Conservation (phyloP, 1,140 invertebrate species). For the Rhopalosiphum maidis region DNA sequence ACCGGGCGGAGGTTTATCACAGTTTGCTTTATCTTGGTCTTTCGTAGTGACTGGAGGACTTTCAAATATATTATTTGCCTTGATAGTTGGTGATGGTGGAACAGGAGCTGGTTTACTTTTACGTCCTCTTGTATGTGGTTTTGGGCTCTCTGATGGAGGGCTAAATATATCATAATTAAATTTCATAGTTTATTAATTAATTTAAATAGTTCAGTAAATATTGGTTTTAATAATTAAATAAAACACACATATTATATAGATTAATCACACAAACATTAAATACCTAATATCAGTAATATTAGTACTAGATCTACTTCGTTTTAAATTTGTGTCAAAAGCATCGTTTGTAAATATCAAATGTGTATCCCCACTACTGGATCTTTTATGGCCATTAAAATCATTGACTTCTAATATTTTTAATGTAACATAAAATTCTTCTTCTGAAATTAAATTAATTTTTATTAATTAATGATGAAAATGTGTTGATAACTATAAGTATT, state of each 20-base stretch:
- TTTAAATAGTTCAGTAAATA: background rate
- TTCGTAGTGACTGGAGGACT: background rate
- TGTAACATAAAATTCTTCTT: constrained; percentile 61
- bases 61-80: constrained; percentile 38
- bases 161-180: constrained; percentile 63
- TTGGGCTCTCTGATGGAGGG: constrained; percentile 74
- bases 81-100: constrained; percentile 65
- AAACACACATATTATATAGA: background rate
- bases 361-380: constrained; percentile 61
- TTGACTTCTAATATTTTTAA: constrained; percentile 37
- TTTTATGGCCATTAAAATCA: constrained; percentile 59
- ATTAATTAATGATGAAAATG: constrained; percentile 23
- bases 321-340: constrained; percentile 26
- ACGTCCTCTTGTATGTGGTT: constrained; percentile 71
- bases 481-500: background rate
- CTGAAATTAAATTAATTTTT: constrained; percentile 58
- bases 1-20: constrained; percentile 46
- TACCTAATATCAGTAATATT: constrained; percentile 54
- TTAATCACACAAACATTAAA: background rate
- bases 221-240: background rate
- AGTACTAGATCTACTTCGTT: constrained; percentile 56
- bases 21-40: constrained; percentile 43
- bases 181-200: background rate
- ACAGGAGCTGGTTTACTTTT: constrained; percentile 76
- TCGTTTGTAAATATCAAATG: constrained; percentile 59